Conservation (phyloP, 2,113 vertebrate species). For the Chinchilla lanigera region DNA sequence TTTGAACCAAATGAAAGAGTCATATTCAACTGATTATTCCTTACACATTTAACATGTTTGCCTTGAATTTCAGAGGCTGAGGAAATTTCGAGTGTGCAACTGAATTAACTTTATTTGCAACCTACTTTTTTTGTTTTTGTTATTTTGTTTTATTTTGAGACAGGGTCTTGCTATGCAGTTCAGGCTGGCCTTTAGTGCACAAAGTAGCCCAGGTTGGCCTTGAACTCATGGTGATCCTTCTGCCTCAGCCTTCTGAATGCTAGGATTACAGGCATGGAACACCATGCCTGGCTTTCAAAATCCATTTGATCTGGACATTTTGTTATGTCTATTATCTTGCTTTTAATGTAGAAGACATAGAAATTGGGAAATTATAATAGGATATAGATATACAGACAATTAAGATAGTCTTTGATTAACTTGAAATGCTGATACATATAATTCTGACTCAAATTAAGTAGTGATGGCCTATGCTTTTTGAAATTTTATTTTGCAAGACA, state of each 20-base stretch:
- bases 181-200: background rate
- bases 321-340: background rate
- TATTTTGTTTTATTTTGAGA: background rate
- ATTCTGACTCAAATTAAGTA: background rate
- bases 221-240: too few relatives aligned
- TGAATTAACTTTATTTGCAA: background rate
- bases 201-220: too few relatives aligned
- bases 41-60: slow-evolving; percentile 76
- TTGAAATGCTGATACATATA: slow-evolving; percentile 28
- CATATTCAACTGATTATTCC: slow-evolving; percentile 77
- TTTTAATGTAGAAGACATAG: background rate
- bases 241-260: too few relatives aligned
- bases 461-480: background rate
- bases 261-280: too few relatives aligned
- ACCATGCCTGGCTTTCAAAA: background rate
- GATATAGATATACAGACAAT: background rate
- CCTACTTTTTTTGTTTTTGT: background rate
- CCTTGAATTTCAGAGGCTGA: slow-evolving; percentile 51
- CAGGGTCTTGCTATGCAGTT: background rate
- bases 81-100: background rate
- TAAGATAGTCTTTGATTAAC: slow-evolving; percentile 24
- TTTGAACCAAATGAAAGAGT: slow-evolving; percentile 81
- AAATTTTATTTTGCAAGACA: slow-evolving; percentile 45
- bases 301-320: background rate
- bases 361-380: background rate